Conservation (phyloP, 2,888 invertebrate species). For the Boloria euphrosyne region DNA sequence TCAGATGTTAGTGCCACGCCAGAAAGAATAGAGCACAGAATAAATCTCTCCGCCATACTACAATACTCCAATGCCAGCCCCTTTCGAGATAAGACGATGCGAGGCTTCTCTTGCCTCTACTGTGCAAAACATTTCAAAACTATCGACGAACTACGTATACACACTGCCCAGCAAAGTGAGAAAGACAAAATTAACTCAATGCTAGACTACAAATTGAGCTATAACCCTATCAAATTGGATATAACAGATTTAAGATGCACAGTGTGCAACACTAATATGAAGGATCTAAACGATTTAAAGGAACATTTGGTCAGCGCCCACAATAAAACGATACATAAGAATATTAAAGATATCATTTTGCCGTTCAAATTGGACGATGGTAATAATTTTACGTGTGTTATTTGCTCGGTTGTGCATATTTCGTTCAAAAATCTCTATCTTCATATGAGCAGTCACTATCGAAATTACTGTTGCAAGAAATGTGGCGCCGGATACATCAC, state of each 20-base stretch:
- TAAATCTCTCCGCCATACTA: constrained; percentile 74
- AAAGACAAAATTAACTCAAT: constrained; percentile 73
- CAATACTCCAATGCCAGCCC: constrained; percentile 77
- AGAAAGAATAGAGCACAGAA: constrained; percentile 75
- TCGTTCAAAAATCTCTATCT: constrained; percentile 75
- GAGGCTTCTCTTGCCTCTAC: constrained; percentile 76
- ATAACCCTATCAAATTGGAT: constrained; percentile 75
- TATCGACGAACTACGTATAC: constrained; percentile 63
- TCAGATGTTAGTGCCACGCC: constrained; percentile 72
- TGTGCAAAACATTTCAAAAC: constrained; percentile 66
- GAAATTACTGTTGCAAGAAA: constrained; percentile 75
- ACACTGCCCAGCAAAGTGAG: constrained; percentile 66
- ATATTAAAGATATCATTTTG: constrained; percentile 75
- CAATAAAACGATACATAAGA: constrained; percentile 64
- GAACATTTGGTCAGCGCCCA: constrained; percentile 64
- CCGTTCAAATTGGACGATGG: constrained; percentile 72
- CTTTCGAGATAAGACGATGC: constrained; percentile 71
- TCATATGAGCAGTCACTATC: constrained; percentile 77
- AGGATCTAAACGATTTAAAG: constrained; percentile 66
- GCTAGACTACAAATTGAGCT: constrained; percentile 76
- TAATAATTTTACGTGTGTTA: constrained; percentile 65
- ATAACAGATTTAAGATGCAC: constrained; percentile 68
- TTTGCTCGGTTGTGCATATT: constrained; percentile 70
- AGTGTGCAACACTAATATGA: constrained; percentile 62
- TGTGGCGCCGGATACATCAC: constrained; percentile 74